phyloP scores from a whole-genome alignment of 2,797 vertebrate genomes.

The Sebastolobus altivelis region DNA sequence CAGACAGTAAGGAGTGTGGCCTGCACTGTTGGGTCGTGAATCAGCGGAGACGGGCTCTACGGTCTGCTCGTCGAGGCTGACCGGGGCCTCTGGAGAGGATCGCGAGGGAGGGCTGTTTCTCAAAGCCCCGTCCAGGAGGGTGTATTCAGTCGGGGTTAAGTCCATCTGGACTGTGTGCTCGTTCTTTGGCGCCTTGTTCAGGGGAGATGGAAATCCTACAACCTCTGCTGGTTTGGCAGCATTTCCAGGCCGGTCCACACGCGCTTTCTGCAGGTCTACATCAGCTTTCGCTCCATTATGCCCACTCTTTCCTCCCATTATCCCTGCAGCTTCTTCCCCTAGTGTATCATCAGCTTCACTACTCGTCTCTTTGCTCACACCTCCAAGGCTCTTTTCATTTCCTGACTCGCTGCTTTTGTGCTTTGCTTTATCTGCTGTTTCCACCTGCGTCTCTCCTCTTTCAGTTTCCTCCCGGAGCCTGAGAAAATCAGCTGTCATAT shows the following conservation, averaged over 20 bases:
- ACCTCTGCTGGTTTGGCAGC: conserved; percentile 70
- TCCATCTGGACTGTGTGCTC: conserved; percentile 85
- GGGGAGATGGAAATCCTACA: conserved; percentile 78
- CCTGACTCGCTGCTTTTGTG: conserved; percentile 32
- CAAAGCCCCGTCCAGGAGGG: conserved; percentile 82
- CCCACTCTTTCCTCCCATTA: conserved; percentile 56
- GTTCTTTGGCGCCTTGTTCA: conserved; percentile 82
- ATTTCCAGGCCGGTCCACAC: conserved; percentile 51
- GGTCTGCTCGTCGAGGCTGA: conserved; percentile 88
- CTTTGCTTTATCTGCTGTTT: conserved; percentile 41
- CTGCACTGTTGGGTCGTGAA: conserved; percentile 86
- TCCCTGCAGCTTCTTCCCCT: conserved; percentile 18
- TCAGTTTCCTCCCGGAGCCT: conserved; percentile 58
- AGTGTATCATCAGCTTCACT: conserved; percentile 17
- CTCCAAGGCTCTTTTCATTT: conserved; percentile 44
- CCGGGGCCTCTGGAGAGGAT: conserved; percentile 74
- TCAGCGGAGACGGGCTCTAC: conserved; percentile 86
- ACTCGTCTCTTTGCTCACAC: conserved; percentile 27
- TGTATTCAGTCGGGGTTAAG: conserved; percentile 86
- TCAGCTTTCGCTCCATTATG: conserved; percentile 34
- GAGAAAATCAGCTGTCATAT: conserved; percentile 83
- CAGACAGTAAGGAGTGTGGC: conserved; percentile 89
- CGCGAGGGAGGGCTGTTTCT: conserved; percentile 77
- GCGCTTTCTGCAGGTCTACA: conserved; percentile 64
- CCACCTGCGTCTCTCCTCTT: conserved; percentile 28